Evolutionary conservation across 2,888 invertebrate species (phyloP).

Genomic region (Drosophila mimica): DNA sequence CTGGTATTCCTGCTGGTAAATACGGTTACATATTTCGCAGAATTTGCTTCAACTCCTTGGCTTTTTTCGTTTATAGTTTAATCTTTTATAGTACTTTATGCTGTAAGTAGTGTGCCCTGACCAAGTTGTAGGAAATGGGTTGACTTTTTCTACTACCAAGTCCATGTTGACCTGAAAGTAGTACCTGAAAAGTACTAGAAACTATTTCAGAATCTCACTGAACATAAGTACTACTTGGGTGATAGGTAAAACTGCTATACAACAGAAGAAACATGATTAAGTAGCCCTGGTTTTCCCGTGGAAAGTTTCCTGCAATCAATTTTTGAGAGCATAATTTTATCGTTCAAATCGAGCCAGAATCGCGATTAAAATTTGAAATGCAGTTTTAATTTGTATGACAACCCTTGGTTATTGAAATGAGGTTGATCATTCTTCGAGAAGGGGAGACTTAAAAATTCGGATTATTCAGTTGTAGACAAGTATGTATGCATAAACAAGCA

Average conservation of each 20-base stretch:
- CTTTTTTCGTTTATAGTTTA: conserved; percentile 39
- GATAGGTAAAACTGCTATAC: neutral
- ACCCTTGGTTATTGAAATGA: neutral
- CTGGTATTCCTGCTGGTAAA: neutral
- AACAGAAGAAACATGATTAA: neutral
- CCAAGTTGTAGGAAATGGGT: conserved; percentile 24
- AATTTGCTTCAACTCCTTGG: conserved; percentile 50
- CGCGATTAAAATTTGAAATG: too few species aligned
- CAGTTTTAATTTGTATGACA: too few species aligned
- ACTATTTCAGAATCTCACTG: neutral
- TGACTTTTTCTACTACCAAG: conserved; percentile 26
- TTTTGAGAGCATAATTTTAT: neutral
- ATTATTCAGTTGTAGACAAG: conserved; percentile 1
- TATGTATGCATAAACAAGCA: conserved; percentile 23
- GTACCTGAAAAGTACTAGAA: too few species aligned
- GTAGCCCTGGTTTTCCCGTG: neutral
- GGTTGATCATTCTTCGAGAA: neutral
- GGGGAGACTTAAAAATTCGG: conserved; percentile 7
- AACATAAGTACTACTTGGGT: neutral
- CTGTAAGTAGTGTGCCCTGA: neutral
- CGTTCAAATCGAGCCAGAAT: neutral
- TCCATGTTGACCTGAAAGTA: neutral
- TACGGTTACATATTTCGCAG: conserved; percentile 21
- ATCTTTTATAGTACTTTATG: conserved; percentile 29
- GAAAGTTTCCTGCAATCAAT: neutral